phyloP scores from a whole-genome alignment of 2,797 vertebrate species.

The Chaetodon trifasciatus region DNA sequence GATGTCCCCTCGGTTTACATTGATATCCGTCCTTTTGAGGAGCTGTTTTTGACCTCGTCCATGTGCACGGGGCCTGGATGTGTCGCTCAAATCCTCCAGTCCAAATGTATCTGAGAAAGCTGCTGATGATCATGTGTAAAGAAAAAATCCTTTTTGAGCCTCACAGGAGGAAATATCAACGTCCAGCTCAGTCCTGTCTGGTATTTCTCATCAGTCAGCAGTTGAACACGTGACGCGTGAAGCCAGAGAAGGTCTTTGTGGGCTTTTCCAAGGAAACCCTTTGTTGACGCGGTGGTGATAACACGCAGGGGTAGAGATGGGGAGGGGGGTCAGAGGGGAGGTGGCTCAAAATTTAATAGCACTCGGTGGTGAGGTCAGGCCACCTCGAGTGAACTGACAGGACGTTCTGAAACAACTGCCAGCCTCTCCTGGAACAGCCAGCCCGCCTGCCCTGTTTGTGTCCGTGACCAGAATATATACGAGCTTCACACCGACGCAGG shows the following conservation, averaged over 20 bases:
- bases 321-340: not conserved
- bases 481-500: slow-evolving; percentile 43
- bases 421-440: slow-evolving; percentile 61
- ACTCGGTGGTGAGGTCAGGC: slow-evolving; percentile 53
- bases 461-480: slow-evolving; percentile 67
- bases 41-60: not conserved
- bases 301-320: slow-evolving; percentile 24
- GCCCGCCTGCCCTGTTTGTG: slow-evolving; percentile 57
- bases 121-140: not conserved
- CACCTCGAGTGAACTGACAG: slow-evolving; percentile 55
- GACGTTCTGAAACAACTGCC: slow-evolving; percentile 63
- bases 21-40: not conserved
- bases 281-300: slow-evolving; percentile 73
- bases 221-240: slow-evolving; percentile 79
- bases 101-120: not conserved
- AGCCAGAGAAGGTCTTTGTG: slow-evolving; percentile 76
- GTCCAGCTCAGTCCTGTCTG: slow-evolving; percentile 34
- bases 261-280: slow-evolving; percentile 78
- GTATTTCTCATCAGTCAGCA: slow-evolving; percentile 79
- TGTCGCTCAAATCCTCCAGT: not conserved
- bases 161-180: slow-evolving; percentile 6
- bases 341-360: slow-evolving; percentile 44
- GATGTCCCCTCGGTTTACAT: not conserved
- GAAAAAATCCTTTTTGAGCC: slow-evolving; percentile 9
- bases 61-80: not conserved